Evolutionary conservation across 2,797 vertebrate genomes (phyloP).

Genomic region (Corythornis leucogaster): DNA sequence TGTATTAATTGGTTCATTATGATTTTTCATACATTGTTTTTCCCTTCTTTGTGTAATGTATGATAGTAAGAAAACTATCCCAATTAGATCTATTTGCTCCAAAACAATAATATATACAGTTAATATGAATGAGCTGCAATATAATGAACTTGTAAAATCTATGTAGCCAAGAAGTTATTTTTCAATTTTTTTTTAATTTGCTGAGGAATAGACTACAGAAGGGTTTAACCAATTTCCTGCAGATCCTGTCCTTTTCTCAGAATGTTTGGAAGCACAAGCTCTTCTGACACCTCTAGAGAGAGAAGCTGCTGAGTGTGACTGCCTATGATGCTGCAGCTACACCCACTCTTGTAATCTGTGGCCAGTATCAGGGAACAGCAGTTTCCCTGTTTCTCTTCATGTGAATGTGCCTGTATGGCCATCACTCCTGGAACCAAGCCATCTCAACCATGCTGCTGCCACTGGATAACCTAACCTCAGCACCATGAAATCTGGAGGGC

Average conservation of each 20-base stretch:
- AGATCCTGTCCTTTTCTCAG: background rate
- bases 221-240: background rate
- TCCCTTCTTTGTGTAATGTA: background rate
- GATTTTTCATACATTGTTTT: background rate
- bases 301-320: background rate
- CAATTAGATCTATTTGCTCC: background rate
- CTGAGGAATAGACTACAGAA: constrained; percentile 2
- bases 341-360: background rate
- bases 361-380: background rate
- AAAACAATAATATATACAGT: background rate
- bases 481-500: background rate
- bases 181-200: background rate
- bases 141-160: constrained; percentile 14
- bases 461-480: background rate
- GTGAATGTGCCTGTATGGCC: background rate
- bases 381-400: background rate
- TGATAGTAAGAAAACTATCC: background rate
- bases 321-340: background rate
- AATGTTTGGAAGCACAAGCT: background rate
- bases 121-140: constrained; percentile 1
- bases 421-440: background rate
- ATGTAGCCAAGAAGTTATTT: background rate
- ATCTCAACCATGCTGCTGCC: background rate
- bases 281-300: background rate
- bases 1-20: background rate